phyloP scores from a whole-genome alignment of 1,140 invertebrate genomes.

The Belonocnema kinseyi region DNA sequence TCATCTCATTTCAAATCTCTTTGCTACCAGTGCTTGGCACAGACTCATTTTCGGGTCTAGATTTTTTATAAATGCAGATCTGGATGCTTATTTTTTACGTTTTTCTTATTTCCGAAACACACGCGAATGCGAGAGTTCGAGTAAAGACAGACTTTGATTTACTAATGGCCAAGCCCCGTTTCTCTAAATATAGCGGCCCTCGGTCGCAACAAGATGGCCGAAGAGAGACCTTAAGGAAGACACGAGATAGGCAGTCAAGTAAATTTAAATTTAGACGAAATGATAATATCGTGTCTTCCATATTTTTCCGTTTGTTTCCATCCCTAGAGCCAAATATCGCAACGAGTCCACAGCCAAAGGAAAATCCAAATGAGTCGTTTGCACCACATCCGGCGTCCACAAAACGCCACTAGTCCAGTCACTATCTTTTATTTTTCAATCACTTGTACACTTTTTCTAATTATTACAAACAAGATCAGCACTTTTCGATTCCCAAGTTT shows the following conservation, averaged over 20 bases:
- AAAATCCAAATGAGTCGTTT: constrained; percentile 58
- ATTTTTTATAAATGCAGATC: constrained; percentile 8
- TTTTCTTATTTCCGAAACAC: constrained; percentile 1
- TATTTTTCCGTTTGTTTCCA: constrained; percentile 16
- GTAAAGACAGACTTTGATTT: constrained; percentile 31
- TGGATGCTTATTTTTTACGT: neutral
- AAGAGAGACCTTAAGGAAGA: constrained; percentile 34
- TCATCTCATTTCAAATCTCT: neutral
- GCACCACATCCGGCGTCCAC: constrained; percentile 55
- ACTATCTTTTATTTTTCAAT: neutral
- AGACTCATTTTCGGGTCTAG: neutral
- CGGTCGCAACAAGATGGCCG: constrained; percentile 39
- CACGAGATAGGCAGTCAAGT: constrained; percentile 20
- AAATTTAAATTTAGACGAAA: constrained; percentile 36
- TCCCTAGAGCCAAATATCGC: constrained; percentile 45
- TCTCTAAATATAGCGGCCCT: constrained; percentile 19
- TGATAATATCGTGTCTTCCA: neutral
- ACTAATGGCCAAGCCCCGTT: constrained; percentile 9
- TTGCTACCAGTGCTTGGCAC: neutral
- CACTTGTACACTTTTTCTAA: neutral
- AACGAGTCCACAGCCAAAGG: constrained; percentile 56
- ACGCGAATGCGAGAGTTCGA: constrained; percentile 9
- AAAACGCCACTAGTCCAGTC: constrained; percentile 3
- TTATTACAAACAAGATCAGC: no score
- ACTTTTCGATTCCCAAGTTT: no score